Evolutionary conservation across 2,113 vertebrate species (phyloP), one percentile per base, ranked within the genome.

Genomic region (Willisornis vidua): DNA sequence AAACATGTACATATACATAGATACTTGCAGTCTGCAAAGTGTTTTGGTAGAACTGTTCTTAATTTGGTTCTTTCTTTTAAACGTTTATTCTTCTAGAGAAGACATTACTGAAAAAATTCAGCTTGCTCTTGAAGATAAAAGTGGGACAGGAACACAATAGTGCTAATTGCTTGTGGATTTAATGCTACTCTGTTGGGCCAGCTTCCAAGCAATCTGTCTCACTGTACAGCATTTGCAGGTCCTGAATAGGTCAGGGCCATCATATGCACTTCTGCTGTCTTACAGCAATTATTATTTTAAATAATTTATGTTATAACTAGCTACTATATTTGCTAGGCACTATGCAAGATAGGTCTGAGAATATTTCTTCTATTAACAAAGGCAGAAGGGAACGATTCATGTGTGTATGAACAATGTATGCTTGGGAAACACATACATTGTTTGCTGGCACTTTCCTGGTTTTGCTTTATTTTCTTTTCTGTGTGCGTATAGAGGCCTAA

Each of bases 371-470:
- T 28, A 14, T 57, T 19, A 65, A 87, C 46, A 82, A 68, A 54
- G 33, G 35, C 33, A 87, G 43, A 75, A 78, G n/a, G 14, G 19
- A 66, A 62, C 0, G 0, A 46, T 72, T 76, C 19, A 62, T n/a
- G 8, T 51, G 8, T 41, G 17, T 61, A 37, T 51, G 57, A 61
- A 26, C 37, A 66, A 46, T 20, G 24, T n/a, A 22, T 65, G 10
- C 6, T 20, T 72, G 52, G 48, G 17, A 82, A 57, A 61, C 2
- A 26, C 4, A 5, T 24, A 41, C 7, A 65, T 2, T 6, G 4
- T 17, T 48, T 76, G 54, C 22, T 48, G 35, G 24, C 12, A 61
- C 24, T 87, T 51, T 0, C 0, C 3, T 81, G 6, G 1, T 67
- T 77, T 78, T 57, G 6, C 54, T 79, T 72, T 33, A 20, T 43